Evolutionary conservation across 2,113 vertebrate genomes (phyloP).

Genomic region (Benitochromis conjunctus): DNA sequence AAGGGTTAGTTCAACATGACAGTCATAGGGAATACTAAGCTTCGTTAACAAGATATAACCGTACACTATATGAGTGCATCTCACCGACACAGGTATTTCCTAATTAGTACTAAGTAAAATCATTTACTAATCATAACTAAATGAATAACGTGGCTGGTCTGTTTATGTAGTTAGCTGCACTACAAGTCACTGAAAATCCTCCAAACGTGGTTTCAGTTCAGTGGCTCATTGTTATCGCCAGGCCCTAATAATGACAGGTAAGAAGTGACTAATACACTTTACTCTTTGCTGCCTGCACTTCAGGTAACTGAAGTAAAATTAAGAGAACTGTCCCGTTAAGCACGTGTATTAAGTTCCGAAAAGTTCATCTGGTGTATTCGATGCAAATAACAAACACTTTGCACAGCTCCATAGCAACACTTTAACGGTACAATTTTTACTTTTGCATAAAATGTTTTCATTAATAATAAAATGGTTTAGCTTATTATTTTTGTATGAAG

Average conservation of each 20-base stretch:
- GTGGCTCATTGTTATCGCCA: neutral
- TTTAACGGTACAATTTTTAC: fast-evolving
- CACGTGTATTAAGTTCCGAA: neutral
- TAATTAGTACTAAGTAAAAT: too few species aligned
- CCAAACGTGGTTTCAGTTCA: neutral
- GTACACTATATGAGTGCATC: too few species aligned
- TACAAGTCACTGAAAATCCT: neutral
- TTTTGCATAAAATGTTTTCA: neutral
- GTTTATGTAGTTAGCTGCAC: neutral
- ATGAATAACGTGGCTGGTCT: neutral
- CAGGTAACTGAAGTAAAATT: neutral
- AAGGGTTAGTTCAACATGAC: neutral
- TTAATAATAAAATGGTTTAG: fast-evolving
- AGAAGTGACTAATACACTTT: neutral
- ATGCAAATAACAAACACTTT: neutral
- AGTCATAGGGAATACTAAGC: too few species aligned
- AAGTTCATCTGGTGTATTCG: fast-evolving
- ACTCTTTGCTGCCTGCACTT: too few species aligned
- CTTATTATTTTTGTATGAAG: neutral
- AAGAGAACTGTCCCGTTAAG: neutral
- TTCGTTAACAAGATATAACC: too few species aligned
- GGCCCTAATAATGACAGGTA: neutral
- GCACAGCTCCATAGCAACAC: neutral
- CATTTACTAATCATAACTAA: neutral
- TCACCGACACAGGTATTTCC: too few species aligned